Base-by-base conservation (phyloP, 2,113 vertebrate genomes). In the Gallinago jamesoni region DNA sequence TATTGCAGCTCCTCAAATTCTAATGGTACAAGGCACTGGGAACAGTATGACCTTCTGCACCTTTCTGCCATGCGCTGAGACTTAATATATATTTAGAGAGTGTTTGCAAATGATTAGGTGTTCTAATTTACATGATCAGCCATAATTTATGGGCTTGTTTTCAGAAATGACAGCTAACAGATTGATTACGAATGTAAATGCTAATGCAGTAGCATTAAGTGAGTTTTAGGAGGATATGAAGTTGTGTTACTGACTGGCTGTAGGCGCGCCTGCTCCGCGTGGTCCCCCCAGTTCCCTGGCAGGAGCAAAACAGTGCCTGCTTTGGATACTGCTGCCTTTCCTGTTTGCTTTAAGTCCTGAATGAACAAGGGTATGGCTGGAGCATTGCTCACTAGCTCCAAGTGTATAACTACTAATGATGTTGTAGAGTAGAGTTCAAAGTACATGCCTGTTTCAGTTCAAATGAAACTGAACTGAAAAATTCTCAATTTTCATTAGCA, bases 121-220 rank as follows among this genome's bases (percentile, higher is more conserved):
- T 59, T 56, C 43, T 85, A 64, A 94, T 96, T 94, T 91, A n/a
- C 67, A 79, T 50, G 30, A 82, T 88, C 79, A 76, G 10, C 87
- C 39, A 48, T 79, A 89, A 93, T 69, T 87, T 94, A 73, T 53
- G 74, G 55, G 31, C 33, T 82, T 82, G 39, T 93, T 89, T 91
- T 79, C 77, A 56, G 53, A 87, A 94, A 39, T 69, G 77, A 45
- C 27, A 57, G 53, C 23, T 56, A 72, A 28, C 70, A 76, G 57
- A 70, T 82, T 94, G 89, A 96, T 96, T 96, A 60, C 39, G 33
- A 82, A 84, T 35, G 52, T 73, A 48, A 81, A 79, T 84, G 66
- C 27, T 72, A 68, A 84, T 3, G 21, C 52, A 53, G 30, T 24
- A 73, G 53, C 52, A 50, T 30, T 56, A 84, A 75, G 47, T n/a